Evolutionary conservation across 2,888 invertebrate species (phyloP).

Genomic region (Athripsodes cinereus): DNA sequence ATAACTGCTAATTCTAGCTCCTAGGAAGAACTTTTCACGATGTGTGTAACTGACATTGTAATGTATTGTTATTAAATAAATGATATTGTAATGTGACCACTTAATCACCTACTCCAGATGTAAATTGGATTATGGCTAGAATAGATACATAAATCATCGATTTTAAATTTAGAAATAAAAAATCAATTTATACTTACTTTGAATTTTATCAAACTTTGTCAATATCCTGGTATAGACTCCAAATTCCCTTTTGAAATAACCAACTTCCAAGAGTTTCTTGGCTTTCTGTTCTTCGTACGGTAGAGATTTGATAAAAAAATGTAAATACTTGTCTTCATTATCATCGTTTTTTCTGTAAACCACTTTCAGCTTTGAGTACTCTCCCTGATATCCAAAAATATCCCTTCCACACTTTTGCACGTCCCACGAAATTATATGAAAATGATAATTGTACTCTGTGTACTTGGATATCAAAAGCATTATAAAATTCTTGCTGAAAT

Average conservation of each 20-base stretch:
- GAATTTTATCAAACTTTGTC: conserved; percentile 18
- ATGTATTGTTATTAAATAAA: no score
- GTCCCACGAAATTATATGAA: neutral
- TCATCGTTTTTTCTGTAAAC: neutral
- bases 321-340: neutral
- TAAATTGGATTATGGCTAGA: no score
- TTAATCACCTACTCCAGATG: no score
- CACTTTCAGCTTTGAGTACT: conserved; percentile 12
- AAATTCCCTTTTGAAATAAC: conserved; percentile 20
- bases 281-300: conserved; percentile 17
- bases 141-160: no score
- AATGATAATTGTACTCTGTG: neutral
- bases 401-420: neutral
- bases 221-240: conserved; percentile 21
- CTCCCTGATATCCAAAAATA: conserved; percentile 16
- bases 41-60: no score
- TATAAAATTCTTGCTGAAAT: neutral
- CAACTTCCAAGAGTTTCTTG: conserved; percentile 14
- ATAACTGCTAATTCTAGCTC: no score
- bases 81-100: no score
- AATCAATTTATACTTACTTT: conserved; percentile 17
- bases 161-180: no score
- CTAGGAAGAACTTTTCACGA: no score
- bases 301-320: conserved; percentile 21
- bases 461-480: neutral